Evolutionary conservation across 2,113 vertebrate species (phyloP).

Genomic region (mouse (Mus musculus)): DNA sequence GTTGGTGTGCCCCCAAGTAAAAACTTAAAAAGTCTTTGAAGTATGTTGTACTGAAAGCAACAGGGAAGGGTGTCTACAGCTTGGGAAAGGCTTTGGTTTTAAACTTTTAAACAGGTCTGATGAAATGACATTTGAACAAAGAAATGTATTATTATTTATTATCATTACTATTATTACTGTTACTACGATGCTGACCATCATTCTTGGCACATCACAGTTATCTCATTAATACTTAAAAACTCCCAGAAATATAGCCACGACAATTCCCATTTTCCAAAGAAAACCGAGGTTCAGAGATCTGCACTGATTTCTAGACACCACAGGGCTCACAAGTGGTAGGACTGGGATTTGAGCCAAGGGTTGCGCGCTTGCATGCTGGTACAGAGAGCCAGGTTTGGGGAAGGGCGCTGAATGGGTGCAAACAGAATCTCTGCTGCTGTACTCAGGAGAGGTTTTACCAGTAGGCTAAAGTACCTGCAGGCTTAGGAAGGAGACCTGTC

Average conservation of each 20-base stretch:
- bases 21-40: background rate
- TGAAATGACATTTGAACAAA: background rate
- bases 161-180: background rate
- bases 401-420: background rate
- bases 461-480: rapidly evolving
- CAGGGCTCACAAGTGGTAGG: too few species aligned
- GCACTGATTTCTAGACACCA: background rate
- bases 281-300: background rate
- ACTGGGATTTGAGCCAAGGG: background rate
- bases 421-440: background rate
- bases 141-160: background rate
- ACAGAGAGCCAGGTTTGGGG: too few species aligned
- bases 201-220: background rate
- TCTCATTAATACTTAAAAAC: background rate
- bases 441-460: background rate
- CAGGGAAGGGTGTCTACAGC: background rate
- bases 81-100: background rate
- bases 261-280: background rate
- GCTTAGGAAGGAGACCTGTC: background rate
- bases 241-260: background rate
- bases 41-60: background rate
- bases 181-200: background rate
- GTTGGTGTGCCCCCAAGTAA: background rate
- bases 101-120: background rate
- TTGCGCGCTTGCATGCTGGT: rapidly evolving